Percentiles rank a stretch among this genome's conserved stretches.
Evolutionary conservation across 2,888 invertebrate species (phyloP).

Genomic region (Macaria liturata): DNA sequence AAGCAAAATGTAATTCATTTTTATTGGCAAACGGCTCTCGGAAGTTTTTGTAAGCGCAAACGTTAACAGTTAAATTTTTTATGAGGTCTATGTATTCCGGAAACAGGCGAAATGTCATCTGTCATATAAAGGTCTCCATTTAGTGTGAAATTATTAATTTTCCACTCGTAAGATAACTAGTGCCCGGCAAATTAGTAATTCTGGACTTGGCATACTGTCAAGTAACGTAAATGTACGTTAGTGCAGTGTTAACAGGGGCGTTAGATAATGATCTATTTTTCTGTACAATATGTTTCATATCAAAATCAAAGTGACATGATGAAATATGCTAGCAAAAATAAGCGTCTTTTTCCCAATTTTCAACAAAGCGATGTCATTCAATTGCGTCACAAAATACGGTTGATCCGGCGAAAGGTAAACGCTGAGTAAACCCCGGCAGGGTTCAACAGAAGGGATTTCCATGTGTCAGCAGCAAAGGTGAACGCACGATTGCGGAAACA

Average conservation of each 20-base stretch:
- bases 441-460: constrained; percentile 39
- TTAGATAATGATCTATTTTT: too few species aligned
- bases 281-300: too few species aligned
- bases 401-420: constrained; percentile 19
- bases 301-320: too few species aligned
- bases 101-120: constrained; percentile 29
- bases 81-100: constrained; percentile 35
- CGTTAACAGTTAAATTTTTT: constrained; percentile 30
- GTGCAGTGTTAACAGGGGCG: too few species aligned
- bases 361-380: too few species aligned
- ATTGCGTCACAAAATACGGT: constrained; percentile 8
- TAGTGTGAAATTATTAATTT: constrained; percentile 16
- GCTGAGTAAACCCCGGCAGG: constrained; percentile 17
- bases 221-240: too few species aligned
- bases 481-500: constrained; percentile 75
- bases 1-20: constrained; percentile 1
- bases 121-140: constrained; percentile 30
- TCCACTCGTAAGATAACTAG: not conserved
- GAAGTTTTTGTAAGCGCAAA: constrained; percentile 28
- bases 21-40: constrained; percentile 28
- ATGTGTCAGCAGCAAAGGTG: constrained; percentile 56
- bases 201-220: constrained; percentile 12
- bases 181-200: constrained; percentile 1
- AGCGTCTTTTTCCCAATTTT: too few species aligned
- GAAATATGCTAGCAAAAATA: too few species aligned